phyloP scores from a whole-genome alignment of 2,113 vertebrate genomes.

The Pithys albifrons region DNA sequence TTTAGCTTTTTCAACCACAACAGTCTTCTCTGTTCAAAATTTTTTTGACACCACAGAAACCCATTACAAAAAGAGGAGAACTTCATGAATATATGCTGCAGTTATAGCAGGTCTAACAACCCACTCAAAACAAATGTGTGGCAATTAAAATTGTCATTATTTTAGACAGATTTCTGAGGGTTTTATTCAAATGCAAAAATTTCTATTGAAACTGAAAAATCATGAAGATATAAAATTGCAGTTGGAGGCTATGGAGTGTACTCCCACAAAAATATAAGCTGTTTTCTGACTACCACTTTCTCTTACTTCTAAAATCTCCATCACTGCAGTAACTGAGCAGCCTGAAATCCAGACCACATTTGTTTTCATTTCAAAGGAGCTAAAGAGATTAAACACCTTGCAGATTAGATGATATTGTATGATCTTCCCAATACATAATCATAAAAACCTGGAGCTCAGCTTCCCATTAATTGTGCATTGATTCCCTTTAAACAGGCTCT shows the following conservation, averaged over 20 bases:
- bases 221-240: background rate
- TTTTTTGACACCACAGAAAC: background rate
- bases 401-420: constrained; percentile 1
- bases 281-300: background rate
- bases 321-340: background rate
- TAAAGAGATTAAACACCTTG: constrained; percentile 40
- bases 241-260: background rate
- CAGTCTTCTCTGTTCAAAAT: background rate
- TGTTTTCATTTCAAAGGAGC: background rate
- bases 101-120: background rate
- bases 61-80: background rate
- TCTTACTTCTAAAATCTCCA: background rate
- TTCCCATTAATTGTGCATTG: constrained; percentile 49
- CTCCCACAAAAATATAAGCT: background rate
- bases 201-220: background rate
- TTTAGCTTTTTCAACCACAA: background rate
- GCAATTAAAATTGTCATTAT: background rate
- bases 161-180: background rate
- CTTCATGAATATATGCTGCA: background rate
- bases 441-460: background rate
- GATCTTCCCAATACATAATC: background rate
- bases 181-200: background rate
- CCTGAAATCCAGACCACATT: constrained; percentile 20
- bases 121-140: background rate
- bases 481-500: constrained; percentile 39